A percentile compares a stretch with the other conserved stretches of the same genome.
phyloP scores from a whole-genome alignment of 2,113 vertebrate genomes.

The Hoplias malabaricus region DNA sequence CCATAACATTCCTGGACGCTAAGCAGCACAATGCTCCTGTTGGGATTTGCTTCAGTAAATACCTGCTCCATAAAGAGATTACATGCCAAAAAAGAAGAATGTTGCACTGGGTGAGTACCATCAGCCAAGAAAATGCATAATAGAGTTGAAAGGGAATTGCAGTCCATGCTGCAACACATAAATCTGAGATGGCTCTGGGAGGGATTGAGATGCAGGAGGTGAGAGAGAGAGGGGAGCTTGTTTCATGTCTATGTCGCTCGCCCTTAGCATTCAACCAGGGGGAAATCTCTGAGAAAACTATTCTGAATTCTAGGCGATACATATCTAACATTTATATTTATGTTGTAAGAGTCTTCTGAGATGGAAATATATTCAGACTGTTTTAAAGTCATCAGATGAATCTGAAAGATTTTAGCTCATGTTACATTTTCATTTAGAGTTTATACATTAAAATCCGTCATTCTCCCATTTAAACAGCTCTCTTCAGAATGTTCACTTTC shows the following conservation, averaged over 20 bases:
- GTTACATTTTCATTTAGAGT: too few species aligned
- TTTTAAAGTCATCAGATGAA: too few species aligned
- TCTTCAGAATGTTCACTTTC: too few species aligned
- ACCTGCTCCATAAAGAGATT: slow-evolving; percentile 22
- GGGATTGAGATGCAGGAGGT: not conserved
- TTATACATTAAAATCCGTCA: too few species aligned
- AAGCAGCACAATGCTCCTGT: not conserved
- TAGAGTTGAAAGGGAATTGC: slow-evolving; percentile 35
- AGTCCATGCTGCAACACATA: slow-evolving; percentile 23
- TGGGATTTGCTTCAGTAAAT: slow-evolving; percentile 24
- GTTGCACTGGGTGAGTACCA: slow-evolving; percentile 17
- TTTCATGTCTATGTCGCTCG: not conserved
- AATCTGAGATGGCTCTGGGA: not conserved
- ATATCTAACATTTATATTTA: not conserved
- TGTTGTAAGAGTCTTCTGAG: not conserved
- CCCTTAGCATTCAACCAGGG: not conserved
- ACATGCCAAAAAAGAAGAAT: slow-evolving; percentile 36
- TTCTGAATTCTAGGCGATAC: not conserved
- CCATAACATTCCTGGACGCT: slow-evolving; percentile 11
- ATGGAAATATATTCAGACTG: not conserved
- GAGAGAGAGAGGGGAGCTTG: not conserved
- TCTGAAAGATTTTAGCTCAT: too few species aligned
- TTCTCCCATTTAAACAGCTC: too few species aligned
- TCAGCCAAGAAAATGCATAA: slow-evolving; percentile 32
- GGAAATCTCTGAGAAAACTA: not conserved